Base-by-base conservation (phyloP, 1,140 invertebrate species). In the Lordiphosa clarofinis region DNA sequence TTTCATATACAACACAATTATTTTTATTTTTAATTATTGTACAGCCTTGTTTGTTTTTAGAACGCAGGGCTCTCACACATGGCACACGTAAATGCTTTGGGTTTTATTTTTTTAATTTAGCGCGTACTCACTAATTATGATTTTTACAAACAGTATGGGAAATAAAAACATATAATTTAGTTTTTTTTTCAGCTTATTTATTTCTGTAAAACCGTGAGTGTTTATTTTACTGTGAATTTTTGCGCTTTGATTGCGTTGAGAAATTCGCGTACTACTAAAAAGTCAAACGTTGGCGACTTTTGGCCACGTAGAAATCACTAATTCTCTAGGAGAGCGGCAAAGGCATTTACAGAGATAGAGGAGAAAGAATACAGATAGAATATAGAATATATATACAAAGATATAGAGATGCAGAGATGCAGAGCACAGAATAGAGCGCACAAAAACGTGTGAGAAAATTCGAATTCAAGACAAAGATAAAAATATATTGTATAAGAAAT, bases 201-300 rank as follows among this genome's bases (percentile, higher is more conserved):
- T 60, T 42, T 54, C 15, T 13, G 33, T 48, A 24, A n/a, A 44
- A 42, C 33, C 15, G 36, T 53, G 56, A 39, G 50, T 56, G 47
- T 68, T 49, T 78, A 15, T 75, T 81, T 75, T 56, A 56, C 76
- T 74, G 61, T 44, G 59, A 69, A 58, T 63, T 53, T 48, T 31
- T 35, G 38, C 56, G 65, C 73, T 66, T 58, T 61, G 73, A 61
- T 72, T 68, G 60, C 69, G 73, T 65, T 69, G 64, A 69, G 74
- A 84, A 84, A 84, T 82, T 82, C 76, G 76, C 76, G 76, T 82
- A 78, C 76, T 73, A 82, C 76, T 82, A 84, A 82, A 70, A 75
- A 84, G 63, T 75, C 74, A 84, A 82, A 82, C 78, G 72, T 81
- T 82, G 72, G 72, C 64, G 69, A 76, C 76, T 82, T 82, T 82